Percentiles rank a stretch among this genome's conserved stretches.
These are phyloP conservation scores for Motacilla tschutschensis DNA, from an alignment of 2,113 vertebrate genomes.

Conservation along the genomic window DNA sequence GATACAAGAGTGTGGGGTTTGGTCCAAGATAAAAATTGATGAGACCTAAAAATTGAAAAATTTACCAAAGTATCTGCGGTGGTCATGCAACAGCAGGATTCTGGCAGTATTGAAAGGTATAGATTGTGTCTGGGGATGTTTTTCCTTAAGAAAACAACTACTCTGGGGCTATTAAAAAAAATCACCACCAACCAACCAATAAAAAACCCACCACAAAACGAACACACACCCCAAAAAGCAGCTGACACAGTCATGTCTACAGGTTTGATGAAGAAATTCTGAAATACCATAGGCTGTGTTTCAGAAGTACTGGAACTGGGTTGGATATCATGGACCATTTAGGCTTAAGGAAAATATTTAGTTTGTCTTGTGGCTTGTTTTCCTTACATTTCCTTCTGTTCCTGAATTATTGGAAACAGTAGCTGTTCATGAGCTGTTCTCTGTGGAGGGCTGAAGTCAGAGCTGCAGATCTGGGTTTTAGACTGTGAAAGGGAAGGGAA, in stretches of 20 bases:
- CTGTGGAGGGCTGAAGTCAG: background rate
- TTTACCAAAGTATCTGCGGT: background rate
- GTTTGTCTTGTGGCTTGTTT: background rate
- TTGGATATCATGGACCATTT: background rate
- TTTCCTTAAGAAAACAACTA: background rate
- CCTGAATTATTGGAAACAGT: background rate
- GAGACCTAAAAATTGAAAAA: background rate
- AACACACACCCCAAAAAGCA: background rate
- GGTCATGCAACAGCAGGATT: background rate
- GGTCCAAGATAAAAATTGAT: background rate
- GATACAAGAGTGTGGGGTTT: background rate
- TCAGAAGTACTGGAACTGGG: background rate
- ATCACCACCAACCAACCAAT: background rate
- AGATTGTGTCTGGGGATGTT: background rate
- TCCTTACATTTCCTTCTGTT: background rate
- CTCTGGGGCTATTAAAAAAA: background rate
- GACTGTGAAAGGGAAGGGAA: background rate
- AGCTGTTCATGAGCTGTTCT: background rate
- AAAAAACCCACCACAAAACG: background rate
- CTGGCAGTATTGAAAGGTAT: background rate
- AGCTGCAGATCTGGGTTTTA: background rate
- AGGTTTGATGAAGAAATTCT: background rate
- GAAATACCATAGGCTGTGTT: background rate
- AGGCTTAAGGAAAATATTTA: background rate
- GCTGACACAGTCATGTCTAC: background rate